These are phyloP conservation scores for Fistularia commersonii DNA, from an alignment of 2,797 vertebrate genomes.

Conservation along the genomic window DNA sequence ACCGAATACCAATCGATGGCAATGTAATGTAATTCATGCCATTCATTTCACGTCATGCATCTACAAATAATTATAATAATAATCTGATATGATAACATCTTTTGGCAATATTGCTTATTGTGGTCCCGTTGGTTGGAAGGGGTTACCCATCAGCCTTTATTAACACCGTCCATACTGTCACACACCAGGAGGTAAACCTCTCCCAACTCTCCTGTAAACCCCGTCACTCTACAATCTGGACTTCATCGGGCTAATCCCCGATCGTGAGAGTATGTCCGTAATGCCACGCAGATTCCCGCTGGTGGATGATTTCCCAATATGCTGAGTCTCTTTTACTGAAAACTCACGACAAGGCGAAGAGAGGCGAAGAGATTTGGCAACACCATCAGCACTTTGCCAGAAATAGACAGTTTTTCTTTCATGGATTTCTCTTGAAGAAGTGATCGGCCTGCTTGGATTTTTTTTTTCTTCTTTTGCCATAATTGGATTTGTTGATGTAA, in stretches of 20 bases:
- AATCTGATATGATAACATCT: not conserved
- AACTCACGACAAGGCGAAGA: not conserved
- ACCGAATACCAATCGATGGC: no score
- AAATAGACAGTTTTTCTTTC: not conserved
- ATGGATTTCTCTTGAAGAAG: slow-evolving; percentile 16
- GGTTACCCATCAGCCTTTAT: slow-evolving; percentile 1
- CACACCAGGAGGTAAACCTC: slow-evolving; percentile 64
- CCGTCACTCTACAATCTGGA: slow-evolving; percentile 64
- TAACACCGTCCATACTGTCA: slow-evolving; percentile 19
- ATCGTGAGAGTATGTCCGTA: slow-evolving; percentile 14
- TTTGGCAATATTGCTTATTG: slow-evolving; percentile 5
- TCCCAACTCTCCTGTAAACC: slow-evolving; percentile 47
- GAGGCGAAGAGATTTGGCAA: not conserved
- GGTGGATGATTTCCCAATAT: slow-evolving; percentile 27
- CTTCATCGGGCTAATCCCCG: slow-evolving; percentile 61
- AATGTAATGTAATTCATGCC: no score
- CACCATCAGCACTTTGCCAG: no score
- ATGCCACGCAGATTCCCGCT: slow-evolving; percentile 8
- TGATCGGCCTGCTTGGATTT: no score
- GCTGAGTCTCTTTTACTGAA: slow-evolving; percentile 1
- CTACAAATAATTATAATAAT: no score
- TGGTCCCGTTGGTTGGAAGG: slow-evolving; percentile 9
- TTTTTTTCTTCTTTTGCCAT: not conserved
- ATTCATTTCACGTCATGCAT: not conserved
- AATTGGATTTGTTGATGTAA: slow-evolving; percentile 15